phyloP scores from a whole-genome alignment of 2,113 vertebrate genomes.

The Drymodes brunneopygia region DNA sequence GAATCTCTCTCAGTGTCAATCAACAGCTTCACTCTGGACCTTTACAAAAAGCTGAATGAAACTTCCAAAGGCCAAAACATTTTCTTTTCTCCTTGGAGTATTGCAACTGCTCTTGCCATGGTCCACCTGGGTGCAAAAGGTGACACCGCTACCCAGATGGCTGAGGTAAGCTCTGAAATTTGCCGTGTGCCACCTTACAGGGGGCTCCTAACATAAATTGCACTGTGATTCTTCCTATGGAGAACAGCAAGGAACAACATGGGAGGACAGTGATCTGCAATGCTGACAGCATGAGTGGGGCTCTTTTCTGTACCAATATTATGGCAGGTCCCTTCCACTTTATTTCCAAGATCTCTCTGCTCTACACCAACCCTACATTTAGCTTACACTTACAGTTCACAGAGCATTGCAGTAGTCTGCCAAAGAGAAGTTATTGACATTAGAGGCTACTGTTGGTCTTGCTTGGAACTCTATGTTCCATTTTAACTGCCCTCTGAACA shows the following conservation, averaged over 20 bases:
- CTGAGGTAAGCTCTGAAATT: conserved; percentile 69
- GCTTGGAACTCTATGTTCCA: background rate
- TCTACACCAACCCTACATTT: background rate
- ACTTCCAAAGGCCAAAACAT: conserved; percentile 65
- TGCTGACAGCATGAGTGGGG: background rate
- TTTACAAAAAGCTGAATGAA: conserved; percentile 77
- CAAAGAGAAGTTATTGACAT: background rate
- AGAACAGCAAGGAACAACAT: background rate
- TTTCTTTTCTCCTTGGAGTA: conserved; percentile 84
- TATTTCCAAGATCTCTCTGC: background rate
- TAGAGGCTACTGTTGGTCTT: background rate
- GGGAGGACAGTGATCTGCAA: background rate
- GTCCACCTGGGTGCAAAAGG: conserved; percentile 81
- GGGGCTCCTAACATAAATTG: background rate
- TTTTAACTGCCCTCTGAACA: background rate
- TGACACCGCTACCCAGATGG: conserved; percentile 82
- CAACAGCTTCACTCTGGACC: conserved; percentile 78
- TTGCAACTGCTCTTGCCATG: conserved; percentile 85
- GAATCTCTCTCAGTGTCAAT: conserved; percentile 73
- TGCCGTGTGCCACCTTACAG: background rate
- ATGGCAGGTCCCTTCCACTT: background rate
- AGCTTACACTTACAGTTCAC: background rate
- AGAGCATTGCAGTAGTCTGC: background rate
- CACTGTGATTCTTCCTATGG: background rate
- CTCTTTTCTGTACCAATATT: background rate